phyloP scores from a whole-genome alignment of 2,113 vertebrate genomes.

The Microcebus ravelobensis region DNA sequence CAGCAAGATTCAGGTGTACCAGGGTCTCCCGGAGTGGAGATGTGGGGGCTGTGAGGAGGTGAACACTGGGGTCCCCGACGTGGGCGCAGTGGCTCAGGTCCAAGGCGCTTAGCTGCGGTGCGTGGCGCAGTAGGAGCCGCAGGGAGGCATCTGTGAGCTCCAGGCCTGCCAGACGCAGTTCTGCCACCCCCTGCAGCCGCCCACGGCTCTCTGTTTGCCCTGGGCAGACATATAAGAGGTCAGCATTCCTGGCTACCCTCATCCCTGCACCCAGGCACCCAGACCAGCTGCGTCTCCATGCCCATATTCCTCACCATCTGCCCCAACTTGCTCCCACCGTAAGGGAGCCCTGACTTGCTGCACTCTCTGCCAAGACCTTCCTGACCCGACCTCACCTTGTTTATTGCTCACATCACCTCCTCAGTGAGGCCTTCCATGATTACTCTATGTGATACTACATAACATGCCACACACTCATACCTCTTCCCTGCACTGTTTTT shows the following conservation, averaged over 20 bases:
- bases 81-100: conserved; percentile 92
- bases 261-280: background rate
- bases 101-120: conserved; percentile 89
- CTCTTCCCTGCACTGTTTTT: background rate
- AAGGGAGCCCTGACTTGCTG: background rate
- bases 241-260: background rate
- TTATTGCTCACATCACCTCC: background rate
- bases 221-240: conserved; percentile 56
- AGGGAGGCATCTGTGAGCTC: conserved; percentile 90
- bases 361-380: background rate
- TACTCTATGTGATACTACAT: background rate
- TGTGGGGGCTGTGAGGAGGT: conserved; percentile 89
- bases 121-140: conserved; percentile 89
- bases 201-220: conserved; percentile 89
- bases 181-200: conserved; percentile 91
- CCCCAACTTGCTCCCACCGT: background rate
- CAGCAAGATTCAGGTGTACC: conserved; percentile 89
- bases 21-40: conserved; percentile 92
- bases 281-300: background rate
- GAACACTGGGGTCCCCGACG: conserved; percentile 90
- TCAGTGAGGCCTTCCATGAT: background rate
- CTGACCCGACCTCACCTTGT: background rate
- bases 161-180: conserved; percentile 91
- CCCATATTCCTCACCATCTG: background rate
- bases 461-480: background rate